phyloP scores from a whole-genome alignment of 2,113 vertebrate genomes.

The Tenebrosternarchus preto region DNA sequence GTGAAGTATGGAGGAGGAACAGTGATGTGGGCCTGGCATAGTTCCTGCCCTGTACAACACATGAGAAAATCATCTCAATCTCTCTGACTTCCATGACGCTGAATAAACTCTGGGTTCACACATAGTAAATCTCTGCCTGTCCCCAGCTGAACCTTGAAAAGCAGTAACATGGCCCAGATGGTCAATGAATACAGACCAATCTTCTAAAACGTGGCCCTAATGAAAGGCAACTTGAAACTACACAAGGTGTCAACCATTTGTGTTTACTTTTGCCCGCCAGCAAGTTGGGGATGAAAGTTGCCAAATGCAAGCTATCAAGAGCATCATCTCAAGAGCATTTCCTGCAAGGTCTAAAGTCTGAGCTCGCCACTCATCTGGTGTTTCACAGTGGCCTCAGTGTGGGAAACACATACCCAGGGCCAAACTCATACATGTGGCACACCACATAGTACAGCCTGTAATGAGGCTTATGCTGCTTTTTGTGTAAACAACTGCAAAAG shows the following conservation, averaged over 20 bases:
- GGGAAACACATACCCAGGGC: constrained; percentile 10
- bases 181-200: not conserved
- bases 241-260: not conserved
- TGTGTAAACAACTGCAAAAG: no score
- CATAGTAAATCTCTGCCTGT: not conserved
- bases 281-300: not conserved
- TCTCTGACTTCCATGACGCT: not conserved
- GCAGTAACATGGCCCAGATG: not conserved
- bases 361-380: constrained; percentile 1
- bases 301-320: constrained; percentile 21
- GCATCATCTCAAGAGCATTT: constrained; percentile 13
- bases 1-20: no score
- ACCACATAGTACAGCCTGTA: constrained; percentile 27
- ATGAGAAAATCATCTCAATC: not conserved
- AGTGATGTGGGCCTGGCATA: no score
- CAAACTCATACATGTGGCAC: constrained; percentile 13
- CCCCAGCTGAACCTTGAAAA: constrained; percentile 19
- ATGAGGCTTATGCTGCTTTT: constrained; percentile 21
- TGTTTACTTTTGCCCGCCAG: constrained; percentile 28
- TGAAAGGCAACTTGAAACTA: not conserved
- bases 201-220: constrained; percentile 1
- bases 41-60: not conserved
- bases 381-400: constrained; percentile 2
- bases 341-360: constrained; percentile 7
- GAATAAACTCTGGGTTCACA: not conserved